These are phyloP conservation scores for Agriotes lineatus DNA, from an alignment of 2,888 invertebrate species.

Conservation along the genomic window DNA sequence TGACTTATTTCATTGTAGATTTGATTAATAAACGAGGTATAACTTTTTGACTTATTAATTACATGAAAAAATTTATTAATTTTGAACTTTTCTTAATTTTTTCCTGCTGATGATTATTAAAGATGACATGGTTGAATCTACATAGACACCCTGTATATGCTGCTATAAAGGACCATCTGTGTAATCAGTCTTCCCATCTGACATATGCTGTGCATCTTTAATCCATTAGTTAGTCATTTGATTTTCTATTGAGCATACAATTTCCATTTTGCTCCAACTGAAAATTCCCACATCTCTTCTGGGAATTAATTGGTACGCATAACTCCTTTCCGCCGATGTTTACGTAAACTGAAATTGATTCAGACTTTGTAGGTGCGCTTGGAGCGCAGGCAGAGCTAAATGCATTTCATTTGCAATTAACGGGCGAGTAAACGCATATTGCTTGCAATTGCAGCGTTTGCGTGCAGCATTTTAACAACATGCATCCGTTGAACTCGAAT, in stretches of 20 bases:
- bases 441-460: constrained; percentile 41
- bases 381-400: constrained; percentile 11
- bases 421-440: constrained; percentile 26
- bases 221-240: constrained; percentile 50
- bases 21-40: too few relatives aligned
- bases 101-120: too few relatives aligned
- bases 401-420: constrained; percentile 33
- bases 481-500: constrained; percentile 47
- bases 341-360: constrained; percentile 19
- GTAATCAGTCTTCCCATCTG: constrained; percentile 48
- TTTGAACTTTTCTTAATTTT: too few relatives aligned
- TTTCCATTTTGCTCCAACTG: constrained; percentile 2
- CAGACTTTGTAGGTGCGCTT: constrained; percentile 3
- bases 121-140: too few relatives aligned
- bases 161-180: constrained; percentile 38
- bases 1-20: too few relatives aligned
- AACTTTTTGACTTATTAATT: too few relatives aligned
- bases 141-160: constrained; percentile 21
- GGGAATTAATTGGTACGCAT: constrained; percentile 14
- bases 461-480: constrained; percentile 47
- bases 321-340: neutral
- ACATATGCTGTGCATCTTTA: constrained; percentile 45
- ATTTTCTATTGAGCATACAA: constrained; percentile 20
- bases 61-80: too few relatives aligned
- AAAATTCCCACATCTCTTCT: constrained; percentile 18